Base-by-base conservation (phyloP, 2,888 invertebrate species). In the Pyralis farinalis region DNA sequence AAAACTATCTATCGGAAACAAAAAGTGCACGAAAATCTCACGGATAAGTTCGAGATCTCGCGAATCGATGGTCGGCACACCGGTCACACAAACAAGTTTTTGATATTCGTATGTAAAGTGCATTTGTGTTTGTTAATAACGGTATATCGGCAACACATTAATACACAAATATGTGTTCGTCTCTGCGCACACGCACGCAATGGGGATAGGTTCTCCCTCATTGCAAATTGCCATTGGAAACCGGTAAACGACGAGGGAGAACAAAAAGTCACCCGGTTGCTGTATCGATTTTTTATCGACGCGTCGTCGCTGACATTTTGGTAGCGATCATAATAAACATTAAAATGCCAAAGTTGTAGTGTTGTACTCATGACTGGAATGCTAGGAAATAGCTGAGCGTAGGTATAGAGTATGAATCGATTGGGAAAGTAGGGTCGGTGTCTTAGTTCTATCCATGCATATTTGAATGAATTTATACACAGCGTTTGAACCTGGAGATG, bases 11-110 rank as follows among this genome's bases (percentile, higher is more conserved):
- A 50, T 44, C 43, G 34, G 37, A 49, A 44, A 63, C 58, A 66
- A 69, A 73, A 74, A 78, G 70, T 74, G 63, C 67, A 75, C 71
- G 63, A 78, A 84, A 78, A 76, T 82, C 74, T 69, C 67, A 71
- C 65, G 62, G 63, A 68, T 60, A 51, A 55, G 50, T 48, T 52
- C 40, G 55, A 58, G 57, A 55, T 53, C 48, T 42, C 41, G 38
- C 47, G 49, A 52, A 51, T 62, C 56, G 58, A 60, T 66, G 65
- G 63, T 54, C 56, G 56, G 58, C 50, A 46, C 62, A 70, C 67
- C 63, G 66, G 71, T 67, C 56, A 59, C 53, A 61, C 54, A 49
- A 54, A 60, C 64, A 39, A 51, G 58, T 59, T 62, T 64, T 67
- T 63, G 58, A 63, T 64, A 61, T 68, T 61, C 44, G 55, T 53